A percentile compares a stretch with the other conserved stretches of the same genome.
Conservation (phyloP, 2,888 invertebrate species). For the Lamellibrachia satsuma region DNA sequence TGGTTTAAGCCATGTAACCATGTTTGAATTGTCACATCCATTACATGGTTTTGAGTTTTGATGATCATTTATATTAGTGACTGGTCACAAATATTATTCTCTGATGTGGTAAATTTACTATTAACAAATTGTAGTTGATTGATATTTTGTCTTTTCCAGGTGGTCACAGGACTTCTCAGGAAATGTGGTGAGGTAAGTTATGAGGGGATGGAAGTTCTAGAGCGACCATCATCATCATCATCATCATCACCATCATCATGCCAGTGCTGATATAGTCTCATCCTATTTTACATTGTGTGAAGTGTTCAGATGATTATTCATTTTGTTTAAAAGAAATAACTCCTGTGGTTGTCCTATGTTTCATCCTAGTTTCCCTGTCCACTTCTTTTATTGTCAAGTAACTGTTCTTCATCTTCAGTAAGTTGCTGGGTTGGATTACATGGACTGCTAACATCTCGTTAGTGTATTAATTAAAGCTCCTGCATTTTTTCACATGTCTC, state of each 20-base stretch:
- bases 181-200: constrained; percentile 71
- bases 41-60: neutral
- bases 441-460: too few species aligned
- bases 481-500: too few species aligned
- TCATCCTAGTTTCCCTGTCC: too few species aligned
- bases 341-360: too few species aligned
- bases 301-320: neutral
- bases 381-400: too few species aligned
- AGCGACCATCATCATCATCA: neutral
- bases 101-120: neutral
- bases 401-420: too few species aligned
- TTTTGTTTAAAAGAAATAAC: neutral
- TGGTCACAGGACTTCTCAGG: constrained; percentile 78
- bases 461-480: too few species aligned
- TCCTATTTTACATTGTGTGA: neutral
- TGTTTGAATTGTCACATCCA: neutral
- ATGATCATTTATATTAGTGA: neutral
- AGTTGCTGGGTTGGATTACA: too few species aligned
- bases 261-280: neutral
- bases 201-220: neutral
- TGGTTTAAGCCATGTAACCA: too few species aligned
- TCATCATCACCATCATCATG: neutral
- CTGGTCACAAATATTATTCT: neutral
- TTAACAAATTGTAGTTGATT: neutral
- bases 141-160: constrained; percentile 54